Conservation (phyloP, 2,113 vertebrate species). For the Pagrus major region DNA sequence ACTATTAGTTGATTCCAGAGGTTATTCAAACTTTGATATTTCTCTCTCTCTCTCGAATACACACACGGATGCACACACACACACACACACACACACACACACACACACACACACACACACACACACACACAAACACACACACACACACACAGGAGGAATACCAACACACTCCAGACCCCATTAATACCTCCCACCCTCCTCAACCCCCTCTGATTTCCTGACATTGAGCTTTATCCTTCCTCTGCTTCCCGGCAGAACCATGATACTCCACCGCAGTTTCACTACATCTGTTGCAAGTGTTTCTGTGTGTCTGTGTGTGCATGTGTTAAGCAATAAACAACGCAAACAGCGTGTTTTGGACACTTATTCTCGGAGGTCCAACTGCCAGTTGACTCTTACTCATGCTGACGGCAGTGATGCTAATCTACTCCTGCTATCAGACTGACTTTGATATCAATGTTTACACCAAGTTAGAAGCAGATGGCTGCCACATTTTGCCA, state of each 20-base stretch:
- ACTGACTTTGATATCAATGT: conserved; percentile 44
- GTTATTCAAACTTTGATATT: conserved; percentile 38
- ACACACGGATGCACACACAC: neutral
- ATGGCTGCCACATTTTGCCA: conserved; percentile 37
- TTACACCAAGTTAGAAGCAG: conserved; percentile 46
- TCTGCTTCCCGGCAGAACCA: conserved; percentile 71
- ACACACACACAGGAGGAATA: conserved; percentile 43
- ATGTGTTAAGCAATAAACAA: conserved; percentile 42
- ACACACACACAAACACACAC: neutral
- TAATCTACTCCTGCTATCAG: conserved; percentile 17
- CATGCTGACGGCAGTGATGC: conserved; percentile 17
- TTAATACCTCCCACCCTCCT: conserved; percentile 29
- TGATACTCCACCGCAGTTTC: conserved; percentile 50
- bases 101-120: conserved; percentile 30
- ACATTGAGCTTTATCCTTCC: conserved; percentile 78
- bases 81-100: conserved; percentile 33
- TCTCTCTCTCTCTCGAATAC: neutral
- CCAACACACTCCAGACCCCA: conserved; percentile 52
- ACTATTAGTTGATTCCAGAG: conserved; percentile 23
- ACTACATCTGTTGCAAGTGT: conserved; percentile 47
- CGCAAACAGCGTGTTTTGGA: conserved; percentile 8
- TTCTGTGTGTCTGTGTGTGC: conserved; percentile 12
- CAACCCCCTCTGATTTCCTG: conserved; percentile 69
- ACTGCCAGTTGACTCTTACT: conserved; percentile 2
- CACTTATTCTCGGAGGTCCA: neutral